These are phyloP conservation scores for Cataglyphis rosenhaueri DNA, from an alignment of 2,888 invertebrate species.

Conservation along the genomic window DNA sequence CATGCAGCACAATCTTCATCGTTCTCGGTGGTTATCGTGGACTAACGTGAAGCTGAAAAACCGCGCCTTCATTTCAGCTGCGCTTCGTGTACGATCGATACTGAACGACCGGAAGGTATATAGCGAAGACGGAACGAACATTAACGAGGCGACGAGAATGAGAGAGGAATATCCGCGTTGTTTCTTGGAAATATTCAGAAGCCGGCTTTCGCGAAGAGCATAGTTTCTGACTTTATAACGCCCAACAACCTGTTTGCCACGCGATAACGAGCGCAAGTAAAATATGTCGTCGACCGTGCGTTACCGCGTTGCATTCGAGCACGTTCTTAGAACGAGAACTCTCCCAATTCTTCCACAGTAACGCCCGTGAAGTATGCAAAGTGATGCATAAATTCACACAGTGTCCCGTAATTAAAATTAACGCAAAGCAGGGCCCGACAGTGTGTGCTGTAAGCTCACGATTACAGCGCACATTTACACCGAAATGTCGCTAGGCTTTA, in stretches of 20 bases:
- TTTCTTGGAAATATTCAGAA: conserved; percentile 19
- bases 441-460: conserved; percentile 13
- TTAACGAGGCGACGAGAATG: neutral
- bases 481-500: neutral
- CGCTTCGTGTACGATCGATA: conserved; percentile 44
- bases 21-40: conserved; percentile 1
- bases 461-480: conserved; percentile 18
- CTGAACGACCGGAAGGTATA: conserved; percentile 36
- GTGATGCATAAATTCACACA: conserved; percentile 45
- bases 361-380: conserved; percentile 49
- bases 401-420: conserved; percentile 47
- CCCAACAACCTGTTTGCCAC: conserved; percentile 41
- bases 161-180: conserved; percentile 7
- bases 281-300: conserved; percentile 32
- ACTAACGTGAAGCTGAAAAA: conserved; percentile 3
- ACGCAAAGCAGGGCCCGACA: conserved; percentile 32
- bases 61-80: conserved; percentile 31
- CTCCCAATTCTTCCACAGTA: conserved; percentile 31
- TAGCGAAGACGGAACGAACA: conserved; percentile 5
- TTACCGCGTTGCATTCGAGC: conserved; percentile 10
- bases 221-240: conserved; percentile 14
- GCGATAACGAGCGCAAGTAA: conserved; percentile 47
- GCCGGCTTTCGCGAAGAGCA: neutral
- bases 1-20: conserved; percentile 19
- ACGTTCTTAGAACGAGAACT: conserved; percentile 24